Evolutionary conservation across 2,888 invertebrate genomes (phyloP).

Genomic region (Archips crataeganus): DNA sequence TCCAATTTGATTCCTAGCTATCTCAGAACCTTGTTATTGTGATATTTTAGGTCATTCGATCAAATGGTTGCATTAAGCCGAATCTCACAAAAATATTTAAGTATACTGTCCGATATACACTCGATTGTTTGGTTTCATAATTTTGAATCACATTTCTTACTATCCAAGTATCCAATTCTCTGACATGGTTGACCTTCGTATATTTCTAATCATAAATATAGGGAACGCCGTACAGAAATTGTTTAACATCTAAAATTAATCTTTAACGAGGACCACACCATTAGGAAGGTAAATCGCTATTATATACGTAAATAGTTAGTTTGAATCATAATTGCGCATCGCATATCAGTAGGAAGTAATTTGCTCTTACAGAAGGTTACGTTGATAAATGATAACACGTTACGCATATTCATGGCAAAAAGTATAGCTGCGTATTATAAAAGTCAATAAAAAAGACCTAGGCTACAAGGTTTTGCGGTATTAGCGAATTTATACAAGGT

Average conservation of each 20-base stretch:
- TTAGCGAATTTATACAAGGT: conserved; percentile 1
- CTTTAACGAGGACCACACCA: conserved; percentile 1
- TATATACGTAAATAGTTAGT: conserved; percentile 49
- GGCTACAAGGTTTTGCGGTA: background rate
- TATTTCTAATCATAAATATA: background rate
- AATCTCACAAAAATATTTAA: background rate
- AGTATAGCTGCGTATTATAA: conserved; percentile 10
- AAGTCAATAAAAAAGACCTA: conserved; percentile 4
- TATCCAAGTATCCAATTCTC: background rate
- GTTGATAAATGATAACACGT: conserved; percentile 67
- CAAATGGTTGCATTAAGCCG: background rate
- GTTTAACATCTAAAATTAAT: conserved; percentile 11
- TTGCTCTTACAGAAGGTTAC: conserved; percentile 79
- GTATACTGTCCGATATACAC: background rate
- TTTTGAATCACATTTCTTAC: background rate
- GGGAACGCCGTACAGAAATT: background rate
- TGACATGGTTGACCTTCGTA: background rate
- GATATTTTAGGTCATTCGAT: too few species aligned
- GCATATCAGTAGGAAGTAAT: conserved; percentile 79
- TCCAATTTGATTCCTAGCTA: too few species aligned
- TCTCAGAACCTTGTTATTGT: too few species aligned
- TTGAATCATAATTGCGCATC: conserved; percentile 59
- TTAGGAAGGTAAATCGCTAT: conserved; percentile 23
- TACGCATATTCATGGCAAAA: conserved; percentile 42
- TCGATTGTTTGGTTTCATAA: background rate